phyloP scores from a whole-genome alignment of 2,888 invertebrate genomes.

The Cremastobaeus sp. region DNA sequence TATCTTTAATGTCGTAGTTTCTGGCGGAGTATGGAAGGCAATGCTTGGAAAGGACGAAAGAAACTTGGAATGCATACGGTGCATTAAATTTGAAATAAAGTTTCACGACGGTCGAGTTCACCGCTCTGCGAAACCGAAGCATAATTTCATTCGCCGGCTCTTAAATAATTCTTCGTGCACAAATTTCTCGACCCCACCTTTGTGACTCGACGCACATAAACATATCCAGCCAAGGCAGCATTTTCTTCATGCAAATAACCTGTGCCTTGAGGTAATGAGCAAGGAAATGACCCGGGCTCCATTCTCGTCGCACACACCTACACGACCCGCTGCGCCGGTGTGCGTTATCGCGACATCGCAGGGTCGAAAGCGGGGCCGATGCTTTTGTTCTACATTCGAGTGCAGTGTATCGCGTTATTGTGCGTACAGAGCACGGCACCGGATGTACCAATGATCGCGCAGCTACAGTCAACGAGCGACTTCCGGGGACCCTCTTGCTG shows the following conservation, averaged over 20 bases:
- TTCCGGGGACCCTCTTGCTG: conserved; percentile 71
- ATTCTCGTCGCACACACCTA: conserved; percentile 28
- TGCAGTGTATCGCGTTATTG: conserved; percentile 70
- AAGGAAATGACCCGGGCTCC: conserved; percentile 38
- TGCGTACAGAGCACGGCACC: conserved; percentile 71
- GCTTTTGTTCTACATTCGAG: conserved; percentile 72
- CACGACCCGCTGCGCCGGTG: conserved; percentile 2
- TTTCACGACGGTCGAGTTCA: too few relatives aligned
- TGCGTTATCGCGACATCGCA: conserved; percentile 48
- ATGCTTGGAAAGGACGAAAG: too few relatives aligned
- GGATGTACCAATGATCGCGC: conserved; percentile 77
- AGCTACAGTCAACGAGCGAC: conserved; percentile 76
- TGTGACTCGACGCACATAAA: conserved; percentile 14
- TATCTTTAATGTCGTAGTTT: too few relatives aligned
- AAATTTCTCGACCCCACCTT: conserved; percentile 7
- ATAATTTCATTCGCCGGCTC: conserved; percentile 20
- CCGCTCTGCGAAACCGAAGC: background rate
- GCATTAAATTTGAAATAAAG: too few relatives aligned
- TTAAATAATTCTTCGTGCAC: conserved; percentile 28
- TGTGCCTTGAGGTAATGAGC: conserved; percentile 44
- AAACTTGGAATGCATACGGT: too few relatives aligned
- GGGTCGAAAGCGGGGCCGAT: conserved; percentile 35
- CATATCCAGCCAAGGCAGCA: conserved; percentile 22
- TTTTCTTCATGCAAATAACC: conserved; percentile 39
- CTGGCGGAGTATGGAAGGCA: too few relatives aligned